phyloP scores from a whole-genome alignment of 2,888 invertebrate species.

The Coelinius sp. region DNA sequence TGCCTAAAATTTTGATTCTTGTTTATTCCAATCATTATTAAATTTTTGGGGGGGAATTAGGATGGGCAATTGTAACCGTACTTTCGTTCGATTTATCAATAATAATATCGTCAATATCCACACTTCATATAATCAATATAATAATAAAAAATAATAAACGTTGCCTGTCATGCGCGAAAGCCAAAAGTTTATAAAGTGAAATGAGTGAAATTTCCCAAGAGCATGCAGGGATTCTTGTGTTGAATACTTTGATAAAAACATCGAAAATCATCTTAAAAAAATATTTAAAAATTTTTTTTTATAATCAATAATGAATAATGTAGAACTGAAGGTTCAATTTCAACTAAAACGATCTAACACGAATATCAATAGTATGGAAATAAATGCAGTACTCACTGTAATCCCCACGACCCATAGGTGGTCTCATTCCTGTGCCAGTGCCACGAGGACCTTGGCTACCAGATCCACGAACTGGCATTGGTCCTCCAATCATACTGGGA shows the following conservation, averaged over 20 bases:
- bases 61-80: not conserved
- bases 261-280: slow-evolving; percentile 19
- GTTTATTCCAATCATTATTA: not conserved
- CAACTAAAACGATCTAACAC: not conserved
- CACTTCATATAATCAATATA: slow-evolving; percentile 12
- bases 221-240: slow-evolving; percentile 65
- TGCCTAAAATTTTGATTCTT: not conserved
- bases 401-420: slow-evolving; percentile 87
- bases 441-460: slow-evolving; percentile 70
- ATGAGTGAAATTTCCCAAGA: slow-evolving; percentile 64
- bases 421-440: slow-evolving; percentile 75
- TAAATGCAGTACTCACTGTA: slow-evolving; percentile 83
- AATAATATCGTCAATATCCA: slow-evolving; percentile 12
- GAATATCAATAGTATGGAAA: not conserved
- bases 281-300: not conserved
- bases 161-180: slow-evolving; percentile 67
- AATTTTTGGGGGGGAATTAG: not conserved
- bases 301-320: not conserved
- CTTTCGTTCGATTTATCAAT: not conserved
- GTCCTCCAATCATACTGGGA: slow-evolving; percentile 80
- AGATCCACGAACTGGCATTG: slow-evolving; percentile 78
- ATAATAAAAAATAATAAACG: slow-evolving; percentile 48
- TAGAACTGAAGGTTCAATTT: slow-evolving; percentile 13
- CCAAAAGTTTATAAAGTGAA: slow-evolving; percentile 64
- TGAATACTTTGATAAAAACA: slow-evolving; percentile 30